phyloP scores from a whole-genome alignment of 2,113 vertebrate species.

The Thamnaconus septentrionalis region DNA sequence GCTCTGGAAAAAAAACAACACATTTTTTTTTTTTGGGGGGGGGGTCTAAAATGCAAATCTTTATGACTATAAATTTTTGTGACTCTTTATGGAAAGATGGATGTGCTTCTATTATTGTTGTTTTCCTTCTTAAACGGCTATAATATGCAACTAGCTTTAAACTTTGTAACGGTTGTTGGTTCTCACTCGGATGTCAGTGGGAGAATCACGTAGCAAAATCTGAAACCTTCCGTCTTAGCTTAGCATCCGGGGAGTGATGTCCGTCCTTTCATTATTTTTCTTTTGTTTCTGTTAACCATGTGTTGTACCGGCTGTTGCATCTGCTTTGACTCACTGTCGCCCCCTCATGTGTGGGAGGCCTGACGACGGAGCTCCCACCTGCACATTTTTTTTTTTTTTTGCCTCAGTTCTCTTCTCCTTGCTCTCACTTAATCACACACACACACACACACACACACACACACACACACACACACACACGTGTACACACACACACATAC shows the following conservation, averaged over 20 bases:
- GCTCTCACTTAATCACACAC: neutral
- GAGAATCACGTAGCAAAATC: no score
- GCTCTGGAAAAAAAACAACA: no score
- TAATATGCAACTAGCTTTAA: constrained; percentile 35
- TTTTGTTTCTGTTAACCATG: constrained; percentile 11
- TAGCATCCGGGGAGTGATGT: no score
- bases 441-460: neutral
- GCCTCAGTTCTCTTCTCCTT: constrained; percentile 19
- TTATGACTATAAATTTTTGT: constrained; percentile 33
- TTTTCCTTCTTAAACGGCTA: constrained; percentile 12
- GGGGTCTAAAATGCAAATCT: constrained; percentile 14
- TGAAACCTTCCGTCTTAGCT: no score
- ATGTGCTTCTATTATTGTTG: constrained; percentile 2
- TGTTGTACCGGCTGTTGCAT: constrained; percentile 46
- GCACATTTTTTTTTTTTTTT: constrained; percentile 11
- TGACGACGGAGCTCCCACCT: constrained; percentile 8
- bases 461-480: neutral
- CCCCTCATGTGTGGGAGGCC: constrained; percentile 25
- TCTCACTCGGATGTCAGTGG: no score
- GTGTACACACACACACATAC: constrained; percentile 1
- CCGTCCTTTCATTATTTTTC: no score
- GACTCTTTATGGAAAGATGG: constrained; percentile 28
- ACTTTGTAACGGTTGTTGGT: neutral
- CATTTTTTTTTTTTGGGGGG: no score
- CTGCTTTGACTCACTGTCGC: constrained; percentile 31